These are phyloP conservation scores for Diuraphis noxia DNA, from an alignment of 1,140 invertebrate genomes.

Conservation along the genomic window DNA sequence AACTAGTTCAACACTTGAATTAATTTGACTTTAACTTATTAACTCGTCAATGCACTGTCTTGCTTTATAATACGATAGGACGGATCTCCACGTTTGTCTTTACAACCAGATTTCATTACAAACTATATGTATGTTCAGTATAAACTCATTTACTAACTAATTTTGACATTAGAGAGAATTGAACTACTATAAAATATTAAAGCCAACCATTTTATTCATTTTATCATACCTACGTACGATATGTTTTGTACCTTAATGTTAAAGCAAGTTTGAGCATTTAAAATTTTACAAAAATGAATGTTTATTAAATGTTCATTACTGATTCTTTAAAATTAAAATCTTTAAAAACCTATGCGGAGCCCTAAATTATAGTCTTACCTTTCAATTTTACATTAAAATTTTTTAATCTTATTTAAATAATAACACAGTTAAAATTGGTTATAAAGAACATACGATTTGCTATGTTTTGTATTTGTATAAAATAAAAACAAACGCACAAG, in stretches of 20 bases:
- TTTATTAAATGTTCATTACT: background rate
- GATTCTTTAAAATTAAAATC: background rate
- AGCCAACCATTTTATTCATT: too few relatives aligned
- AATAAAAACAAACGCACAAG: background rate
- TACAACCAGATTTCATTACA: background rate
- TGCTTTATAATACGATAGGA: background rate
- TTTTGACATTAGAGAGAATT: background rate
- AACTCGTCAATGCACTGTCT: background rate
- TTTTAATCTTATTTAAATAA: background rate
- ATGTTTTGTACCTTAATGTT: background rate
- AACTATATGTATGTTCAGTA: background rate
- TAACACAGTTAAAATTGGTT: background rate
- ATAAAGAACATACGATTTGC: background rate
- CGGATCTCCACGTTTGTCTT: background rate
- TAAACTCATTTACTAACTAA: background rate
- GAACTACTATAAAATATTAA: background rate
- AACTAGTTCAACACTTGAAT: background rate
- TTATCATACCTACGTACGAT: background rate
- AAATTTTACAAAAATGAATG: background rate
- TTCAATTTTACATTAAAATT: background rate
- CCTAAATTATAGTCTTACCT: background rate
- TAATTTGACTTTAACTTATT: background rate
- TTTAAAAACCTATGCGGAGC: background rate
- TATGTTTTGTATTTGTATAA: background rate
- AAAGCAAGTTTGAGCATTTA: background rate